phyloP scores from a whole-genome alignment of 2,113 vertebrate species.

The Xerus inauris region DNA sequence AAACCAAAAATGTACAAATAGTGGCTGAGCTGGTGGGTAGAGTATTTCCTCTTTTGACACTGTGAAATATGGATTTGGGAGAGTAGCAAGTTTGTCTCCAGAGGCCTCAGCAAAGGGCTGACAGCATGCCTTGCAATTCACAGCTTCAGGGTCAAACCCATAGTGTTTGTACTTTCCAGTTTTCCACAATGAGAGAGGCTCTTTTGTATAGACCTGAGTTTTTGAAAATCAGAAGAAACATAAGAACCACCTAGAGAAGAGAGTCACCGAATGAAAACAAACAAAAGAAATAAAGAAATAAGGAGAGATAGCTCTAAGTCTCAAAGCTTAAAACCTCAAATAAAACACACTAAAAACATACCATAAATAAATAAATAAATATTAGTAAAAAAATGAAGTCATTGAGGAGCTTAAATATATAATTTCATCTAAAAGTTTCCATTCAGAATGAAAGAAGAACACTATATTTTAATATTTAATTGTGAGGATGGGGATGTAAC shows the following conservation, averaged over 20 bases:
- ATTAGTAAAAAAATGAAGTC: neutral
- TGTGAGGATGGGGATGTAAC: neutral
- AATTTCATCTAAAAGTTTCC: neutral
- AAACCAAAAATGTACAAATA: neutral
- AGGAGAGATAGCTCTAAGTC: neutral
- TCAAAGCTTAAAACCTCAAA: neutral
- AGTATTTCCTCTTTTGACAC: neutral
- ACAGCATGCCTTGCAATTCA: neutral
- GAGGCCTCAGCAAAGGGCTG: neutral
- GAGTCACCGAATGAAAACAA: neutral
- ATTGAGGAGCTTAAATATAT: neutral
- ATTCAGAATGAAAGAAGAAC: neutral
- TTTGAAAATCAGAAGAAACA: neutral
- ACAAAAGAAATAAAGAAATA: neutral
- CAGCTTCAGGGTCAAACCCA: neutral
- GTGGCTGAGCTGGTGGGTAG: neutral
- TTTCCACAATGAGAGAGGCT: fast-evolving
- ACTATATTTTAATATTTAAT: neutral
- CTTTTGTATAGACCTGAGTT: neutral
- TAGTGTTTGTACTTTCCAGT: neutral
- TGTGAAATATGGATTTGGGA: neutral
- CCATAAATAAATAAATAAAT: neutral
- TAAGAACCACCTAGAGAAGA: neutral
- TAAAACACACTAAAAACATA: neutral
- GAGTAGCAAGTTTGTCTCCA: neutral